Percentiles rank a stretch among this genome's conserved stretches.
phyloP scores from a whole-genome alignment of 2,113 vertebrate species.

The Sebastes schlegelii region DNA sequence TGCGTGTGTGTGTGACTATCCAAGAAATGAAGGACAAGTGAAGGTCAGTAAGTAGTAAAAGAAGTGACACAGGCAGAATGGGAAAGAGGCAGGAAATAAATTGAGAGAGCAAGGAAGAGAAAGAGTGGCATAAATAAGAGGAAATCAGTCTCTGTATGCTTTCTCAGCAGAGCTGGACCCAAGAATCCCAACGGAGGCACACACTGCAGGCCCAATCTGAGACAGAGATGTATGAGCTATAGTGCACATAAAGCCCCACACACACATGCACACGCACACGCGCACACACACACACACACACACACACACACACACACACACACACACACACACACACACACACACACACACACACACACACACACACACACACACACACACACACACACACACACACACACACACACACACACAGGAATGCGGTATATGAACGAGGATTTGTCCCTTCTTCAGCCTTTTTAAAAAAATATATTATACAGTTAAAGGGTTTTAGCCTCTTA shows the following conservation, averaged over 20 bases:
- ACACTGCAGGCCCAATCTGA: slow-evolving; percentile 52
- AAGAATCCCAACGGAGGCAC: slow-evolving; percentile 68
- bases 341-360: slow-evolving; percentile 20
- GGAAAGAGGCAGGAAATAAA: slow-evolving; percentile 50
- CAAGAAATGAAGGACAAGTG: slow-evolving; percentile 36
- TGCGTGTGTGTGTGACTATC: slow-evolving; percentile 24
- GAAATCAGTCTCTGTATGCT: slow-evolving; percentile 65
- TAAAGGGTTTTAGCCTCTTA: slow-evolving; percentile 19
- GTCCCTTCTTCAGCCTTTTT: slow-evolving; percentile 10
- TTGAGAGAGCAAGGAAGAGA: slow-evolving; percentile 42
- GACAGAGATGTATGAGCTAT: slow-evolving; percentile 73
- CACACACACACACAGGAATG: slow-evolving; percentile 26
- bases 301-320: slow-evolving; percentile 27
- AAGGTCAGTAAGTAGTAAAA: slow-evolving; percentile 53
- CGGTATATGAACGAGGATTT: slow-evolving; percentile 34
- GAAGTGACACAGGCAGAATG: slow-evolving; percentile 43
- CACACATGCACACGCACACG: background rate
- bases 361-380: slow-evolving; percentile 15
- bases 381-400: slow-evolving; percentile 34
- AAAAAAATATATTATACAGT: slow-evolving; percentile 3
- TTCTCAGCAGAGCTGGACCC: slow-evolving; percentile 76
- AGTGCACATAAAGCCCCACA: background rate
- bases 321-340: slow-evolving; percentile 5
- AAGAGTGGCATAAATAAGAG: slow-evolving; percentile 64
- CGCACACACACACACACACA: slow-evolving; percentile 17